These are phyloP conservation scores for Edolisoma coerulescens DNA, from an alignment of 2,113 vertebrate species.

Conservation along the genomic window DNA sequence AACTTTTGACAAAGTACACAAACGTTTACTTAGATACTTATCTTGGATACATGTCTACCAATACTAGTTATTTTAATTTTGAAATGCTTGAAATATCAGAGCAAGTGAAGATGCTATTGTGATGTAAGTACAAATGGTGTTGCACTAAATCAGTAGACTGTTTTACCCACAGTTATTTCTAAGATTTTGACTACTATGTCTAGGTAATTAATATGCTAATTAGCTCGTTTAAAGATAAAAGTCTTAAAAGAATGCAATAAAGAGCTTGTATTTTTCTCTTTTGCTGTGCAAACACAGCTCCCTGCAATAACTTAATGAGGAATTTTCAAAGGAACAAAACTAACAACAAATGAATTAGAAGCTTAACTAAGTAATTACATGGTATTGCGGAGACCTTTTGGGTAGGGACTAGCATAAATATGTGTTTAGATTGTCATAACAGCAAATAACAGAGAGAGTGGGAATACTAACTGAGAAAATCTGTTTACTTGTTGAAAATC, in stretches of 20 bases:
- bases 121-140: neutral
- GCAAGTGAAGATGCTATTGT: neutral
- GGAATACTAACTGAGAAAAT: neutral
- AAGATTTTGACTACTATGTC: neutral
- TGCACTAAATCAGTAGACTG: neutral
- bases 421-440: neutral
- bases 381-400: conserved; percentile 4
- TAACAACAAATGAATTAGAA: conserved; percentile 21
- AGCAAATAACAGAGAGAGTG: neutral
- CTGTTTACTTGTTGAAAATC: neutral
- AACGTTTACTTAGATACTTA: neutral
- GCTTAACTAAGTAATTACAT: conserved; percentile 34
- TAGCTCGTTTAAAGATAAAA: conserved; percentile 32
- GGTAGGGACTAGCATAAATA: neutral
- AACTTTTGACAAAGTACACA: neutral
- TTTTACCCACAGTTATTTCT: neutral
- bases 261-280: conserved; percentile 31
- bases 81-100: neutral
- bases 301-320: conserved; percentile 34
- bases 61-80: neutral
- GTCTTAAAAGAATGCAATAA: neutral
- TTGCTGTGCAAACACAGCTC: conserved; percentile 25
- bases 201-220: conserved; percentile 55
- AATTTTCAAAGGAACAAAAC: conserved; percentile 37
- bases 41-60: fast-evolving